phyloP scores from a whole-genome alignment of 2,113 vertebrate genomes.

The Anguilla rostrata region DNA sequence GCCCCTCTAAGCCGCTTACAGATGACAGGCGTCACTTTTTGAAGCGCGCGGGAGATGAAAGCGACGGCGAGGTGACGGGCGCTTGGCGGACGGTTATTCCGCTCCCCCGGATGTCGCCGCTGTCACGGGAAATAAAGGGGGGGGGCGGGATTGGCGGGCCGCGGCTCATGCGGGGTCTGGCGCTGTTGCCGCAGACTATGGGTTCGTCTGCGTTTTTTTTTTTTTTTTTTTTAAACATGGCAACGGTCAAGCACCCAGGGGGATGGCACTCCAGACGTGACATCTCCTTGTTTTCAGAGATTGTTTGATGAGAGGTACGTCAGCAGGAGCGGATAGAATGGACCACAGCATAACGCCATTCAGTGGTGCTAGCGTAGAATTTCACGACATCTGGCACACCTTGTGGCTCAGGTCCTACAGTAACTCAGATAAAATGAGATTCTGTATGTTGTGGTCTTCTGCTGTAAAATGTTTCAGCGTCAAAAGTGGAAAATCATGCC shows the following conservation, averaged over 20 bases:
- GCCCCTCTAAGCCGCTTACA: conserved; percentile 79
- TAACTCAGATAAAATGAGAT: too few species aligned
- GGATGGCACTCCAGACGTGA: neutral
- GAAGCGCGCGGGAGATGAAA: conserved; percentile 74
- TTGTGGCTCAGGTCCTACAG: too few species aligned
- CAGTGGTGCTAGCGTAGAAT: too few species aligned
- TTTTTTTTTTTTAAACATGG: neutral
- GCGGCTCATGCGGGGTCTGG: conserved; percentile 55
- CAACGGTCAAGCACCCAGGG: neutral
- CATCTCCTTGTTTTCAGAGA: neutral
- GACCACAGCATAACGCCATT: too few species aligned
- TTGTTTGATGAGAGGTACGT: too few species aligned
- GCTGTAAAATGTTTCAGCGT: too few species aligned
- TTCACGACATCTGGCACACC: too few species aligned
- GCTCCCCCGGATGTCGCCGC: conserved; percentile 62
- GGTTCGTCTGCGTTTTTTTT: neutral
- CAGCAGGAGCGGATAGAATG: too few species aligned
- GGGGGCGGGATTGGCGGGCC: conserved; percentile 52
- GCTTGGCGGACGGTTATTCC: conserved; percentile 61
- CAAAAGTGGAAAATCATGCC: too few species aligned
- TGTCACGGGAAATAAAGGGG: conserved; percentile 56
- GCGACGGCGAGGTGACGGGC: conserved; percentile 67
- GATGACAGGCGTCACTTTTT: conserved; percentile 77
- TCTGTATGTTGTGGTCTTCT: too few species aligned
- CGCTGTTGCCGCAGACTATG: neutral